Evolutionary conservation across 2,888 invertebrate genomes (phyloP).

Genomic region (Phaedon cochleariae): DNA sequence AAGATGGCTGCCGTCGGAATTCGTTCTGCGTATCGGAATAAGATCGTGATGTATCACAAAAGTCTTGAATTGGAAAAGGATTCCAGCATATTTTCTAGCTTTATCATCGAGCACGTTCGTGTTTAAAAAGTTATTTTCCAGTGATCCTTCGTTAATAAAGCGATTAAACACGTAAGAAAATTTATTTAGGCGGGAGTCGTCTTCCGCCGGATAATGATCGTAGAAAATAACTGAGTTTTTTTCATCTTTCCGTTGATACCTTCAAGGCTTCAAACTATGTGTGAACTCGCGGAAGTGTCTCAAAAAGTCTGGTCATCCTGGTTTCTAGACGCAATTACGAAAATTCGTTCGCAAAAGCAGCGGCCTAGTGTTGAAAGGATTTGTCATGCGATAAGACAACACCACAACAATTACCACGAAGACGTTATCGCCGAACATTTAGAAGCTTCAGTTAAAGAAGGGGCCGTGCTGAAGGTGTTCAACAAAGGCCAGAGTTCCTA

Average conservation of each 20-base stretch:
- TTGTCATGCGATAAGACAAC: slow-evolving; percentile 90
- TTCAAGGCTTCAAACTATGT: slow-evolving; percentile 51
- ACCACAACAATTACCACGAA: slow-evolving; percentile 84
- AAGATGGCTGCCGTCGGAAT: slow-evolving; percentile 64
- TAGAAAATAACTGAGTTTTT: not conserved
- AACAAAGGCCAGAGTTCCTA: slow-evolving; percentile 92
- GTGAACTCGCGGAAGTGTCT: slow-evolving; percentile 61
- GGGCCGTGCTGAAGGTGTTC: slow-evolving; percentile 86
- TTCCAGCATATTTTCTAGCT: slow-evolving; percentile 35
- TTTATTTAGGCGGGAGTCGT: not conserved
- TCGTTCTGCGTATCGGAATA: slow-evolving; percentile 40
- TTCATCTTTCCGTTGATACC: slow-evolving; percentile 19
- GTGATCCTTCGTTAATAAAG: not conserved
- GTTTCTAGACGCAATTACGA: slow-evolving; percentile 91
- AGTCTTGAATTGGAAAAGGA: slow-evolving; percentile 21
- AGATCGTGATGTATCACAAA: slow-evolving; percentile 35
- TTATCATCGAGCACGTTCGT: not conserved
- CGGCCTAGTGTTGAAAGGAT: slow-evolving; percentile 92
- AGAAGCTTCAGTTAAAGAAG: slow-evolving; percentile 85
- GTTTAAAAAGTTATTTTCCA: not conserved
- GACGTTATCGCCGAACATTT: slow-evolving; percentile 87
- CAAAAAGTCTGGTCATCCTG: slow-evolving; percentile 82
- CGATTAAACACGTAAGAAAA: slow-evolving; percentile 8
- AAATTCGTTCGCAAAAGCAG: slow-evolving; percentile 95
- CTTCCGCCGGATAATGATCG: slow-evolving; percentile 9